A percentile compares a stretch with the other conserved stretches of the same genome.
Conservation (phyloP, 2,797 vertebrate genomes). For the Rhynchotus rufescens region DNA sequence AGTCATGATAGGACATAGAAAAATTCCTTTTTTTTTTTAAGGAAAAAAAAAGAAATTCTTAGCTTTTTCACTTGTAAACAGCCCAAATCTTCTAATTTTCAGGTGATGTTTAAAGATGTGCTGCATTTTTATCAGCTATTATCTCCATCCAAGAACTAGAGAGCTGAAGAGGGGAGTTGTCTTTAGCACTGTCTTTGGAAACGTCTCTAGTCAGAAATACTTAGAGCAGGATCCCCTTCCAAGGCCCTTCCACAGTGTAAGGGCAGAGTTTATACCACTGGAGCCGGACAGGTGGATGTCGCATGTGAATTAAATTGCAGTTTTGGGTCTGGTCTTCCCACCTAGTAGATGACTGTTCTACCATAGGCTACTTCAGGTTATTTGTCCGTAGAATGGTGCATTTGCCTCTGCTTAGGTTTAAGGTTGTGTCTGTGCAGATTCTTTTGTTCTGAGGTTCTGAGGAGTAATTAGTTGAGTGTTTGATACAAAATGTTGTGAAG, state of each 20-base stretch:
- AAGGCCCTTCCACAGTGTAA: neutral
- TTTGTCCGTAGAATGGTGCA: neutral
- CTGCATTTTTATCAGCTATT: neutral
- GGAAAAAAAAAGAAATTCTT: too few relatives aligned
- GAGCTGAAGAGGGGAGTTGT: neutral
- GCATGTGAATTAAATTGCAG: neutral
- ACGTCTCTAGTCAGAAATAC: neutral
- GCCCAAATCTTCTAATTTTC: neutral
- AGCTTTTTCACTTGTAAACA: neutral
- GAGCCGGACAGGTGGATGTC: neutral
- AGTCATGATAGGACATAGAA: neutral
- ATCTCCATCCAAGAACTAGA: neutral
- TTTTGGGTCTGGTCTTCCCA: neutral
- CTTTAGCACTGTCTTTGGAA: neutral
- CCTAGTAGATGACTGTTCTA: neutral
- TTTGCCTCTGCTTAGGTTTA: neutral
- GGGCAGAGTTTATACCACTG: neutral
- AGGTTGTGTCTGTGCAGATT: neutral
- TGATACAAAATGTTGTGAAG: neutral
- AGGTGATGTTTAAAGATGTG: neutral
- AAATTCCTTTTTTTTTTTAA: neutral
- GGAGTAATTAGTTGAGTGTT: neutral
- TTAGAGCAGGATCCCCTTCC: neutral
- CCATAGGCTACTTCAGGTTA: neutral
- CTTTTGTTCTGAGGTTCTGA: neutral